A percentile compares a stretch with the other conserved stretches of the same genome.
Evolutionary conservation across 92 coral and sea anemone species (phyloP).

Genomic region (Palythoa grandiflora): DNA sequence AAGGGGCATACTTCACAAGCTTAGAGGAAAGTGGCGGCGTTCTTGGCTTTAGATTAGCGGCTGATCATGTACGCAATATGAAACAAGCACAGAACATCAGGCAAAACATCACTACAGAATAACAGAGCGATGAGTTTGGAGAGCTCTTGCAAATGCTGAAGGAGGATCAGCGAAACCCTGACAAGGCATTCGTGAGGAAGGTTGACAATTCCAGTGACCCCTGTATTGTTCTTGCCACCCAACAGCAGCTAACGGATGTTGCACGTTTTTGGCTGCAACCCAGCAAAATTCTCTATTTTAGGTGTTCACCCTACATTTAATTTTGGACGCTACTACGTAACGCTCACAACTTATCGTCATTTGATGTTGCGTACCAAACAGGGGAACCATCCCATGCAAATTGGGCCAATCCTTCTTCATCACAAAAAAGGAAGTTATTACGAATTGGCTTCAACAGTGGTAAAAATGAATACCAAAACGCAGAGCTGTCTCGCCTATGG

Average conservation of each 20-base stretch:
- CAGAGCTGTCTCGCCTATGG: slow-evolving; percentile 52
- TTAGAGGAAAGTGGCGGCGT: slow-evolving; percentile 42
- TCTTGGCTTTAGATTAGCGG: slow-evolving; percentile 31
- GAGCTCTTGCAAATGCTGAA: slow-evolving; percentile 52
- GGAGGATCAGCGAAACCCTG: slow-evolving; percentile 35
- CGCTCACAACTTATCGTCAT: slow-evolving; percentile 56
- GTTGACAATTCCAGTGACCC: slow-evolving; percentile 58
- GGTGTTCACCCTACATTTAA: slow-evolving; percentile 69
- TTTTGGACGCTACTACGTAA: slow-evolving; percentile 38
- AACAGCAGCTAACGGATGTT: slow-evolving; percentile 61
- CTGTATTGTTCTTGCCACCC: slow-evolving; percentile 60
- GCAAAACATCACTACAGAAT: slow-evolving; percentile 19
- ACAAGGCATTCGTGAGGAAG: slow-evolving; percentile 42
- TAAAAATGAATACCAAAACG: slow-evolving; percentile 35
- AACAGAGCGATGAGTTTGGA: slow-evolving; percentile 35
- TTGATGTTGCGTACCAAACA: slow-evolving; percentile 46
- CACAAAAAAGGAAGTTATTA: slow-evolving; percentile 51
- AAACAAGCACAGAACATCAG: slow-evolving; percentile 35
- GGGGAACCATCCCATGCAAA: slow-evolving; percentile 45
- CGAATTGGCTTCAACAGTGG: slow-evolving; percentile 45
- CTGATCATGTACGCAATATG: slow-evolving; percentile 32
- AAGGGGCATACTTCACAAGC: slow-evolving; percentile 29
- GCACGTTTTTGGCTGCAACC: slow-evolving; percentile 62
- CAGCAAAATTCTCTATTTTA: slow-evolving; percentile 55
- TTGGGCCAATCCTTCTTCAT: slow-evolving; percentile 58